These are phyloP conservation scores for Protobothrops mucrosquamatus DNA, from an alignment of 2,113 vertebrate species.

Conservation along the genomic window DNA sequence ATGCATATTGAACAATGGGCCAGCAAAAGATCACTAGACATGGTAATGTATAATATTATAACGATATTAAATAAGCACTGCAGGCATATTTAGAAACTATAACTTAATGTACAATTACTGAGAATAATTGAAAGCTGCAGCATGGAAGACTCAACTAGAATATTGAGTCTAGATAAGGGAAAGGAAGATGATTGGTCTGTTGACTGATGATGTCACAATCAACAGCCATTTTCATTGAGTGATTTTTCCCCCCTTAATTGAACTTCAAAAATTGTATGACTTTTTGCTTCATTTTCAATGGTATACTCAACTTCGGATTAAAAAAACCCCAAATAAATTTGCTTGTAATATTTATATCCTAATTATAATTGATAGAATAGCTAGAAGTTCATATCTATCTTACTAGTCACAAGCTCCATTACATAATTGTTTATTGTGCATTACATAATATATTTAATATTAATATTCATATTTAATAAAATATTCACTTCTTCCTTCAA, in stretches of 20 bases:
- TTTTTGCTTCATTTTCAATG: background rate
- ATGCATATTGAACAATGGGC: background rate
- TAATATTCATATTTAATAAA: background rate
- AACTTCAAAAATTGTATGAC: background rate
- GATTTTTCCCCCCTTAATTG: background rate
- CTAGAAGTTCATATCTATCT: background rate
- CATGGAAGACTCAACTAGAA: background rate
- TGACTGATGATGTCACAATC: background rate
- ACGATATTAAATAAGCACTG: background rate
- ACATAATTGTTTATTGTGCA: background rate
- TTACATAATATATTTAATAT: background rate
- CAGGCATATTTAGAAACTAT: background rate
- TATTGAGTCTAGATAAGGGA: background rate
- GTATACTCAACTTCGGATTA: background rate
- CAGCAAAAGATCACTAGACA: background rate
- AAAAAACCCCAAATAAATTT: background rate
- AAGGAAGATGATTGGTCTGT: background rate
- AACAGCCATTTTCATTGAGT: background rate
- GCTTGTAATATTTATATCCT: background rate
- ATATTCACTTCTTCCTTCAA: background rate
- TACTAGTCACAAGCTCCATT: background rate
- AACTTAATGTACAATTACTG: background rate
- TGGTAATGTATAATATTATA: background rate
- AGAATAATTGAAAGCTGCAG: background rate
- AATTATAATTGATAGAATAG: background rate